Base-by-base conservation (phyloP, 2,888 invertebrate species). In the Cerceris ruficornis region DNA sequence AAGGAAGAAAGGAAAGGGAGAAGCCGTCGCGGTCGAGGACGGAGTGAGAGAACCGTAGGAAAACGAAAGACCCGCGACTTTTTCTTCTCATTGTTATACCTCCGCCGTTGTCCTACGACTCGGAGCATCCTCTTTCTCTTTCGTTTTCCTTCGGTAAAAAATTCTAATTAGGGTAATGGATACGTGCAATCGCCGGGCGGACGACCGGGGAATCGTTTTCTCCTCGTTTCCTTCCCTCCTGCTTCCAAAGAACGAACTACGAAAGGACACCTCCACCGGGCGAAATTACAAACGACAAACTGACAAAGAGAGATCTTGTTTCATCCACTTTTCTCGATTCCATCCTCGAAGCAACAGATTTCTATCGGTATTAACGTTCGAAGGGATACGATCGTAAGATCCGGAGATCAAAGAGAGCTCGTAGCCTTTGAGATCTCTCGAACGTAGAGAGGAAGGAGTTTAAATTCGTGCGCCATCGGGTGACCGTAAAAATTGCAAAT, bases 151-250 rank as follows among this genome's bases (percentile, higher is more conserved):
- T 42, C 17, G 61, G n/a, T 13, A 69, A 71, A n/a, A 77, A 70
- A 61, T 68, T 57, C 68, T 69, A 83, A 83, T 83, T 83, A 83
- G 70, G 69, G 17, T 83, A 83, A 80, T 76, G 71, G 69, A 83
- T 15, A 69, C 68, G 50, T 41, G 77, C 60, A 75, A 69, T 69
- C 58, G 58, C 49, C 52, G 65, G 50, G 66, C 60, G 11, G 58
- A 69, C 57, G 69, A 68, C 68, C 13, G 13, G n/a, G 5, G 46
- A 11, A 8, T 46, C 8, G 11, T 11, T 46, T 46, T 8, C 28
- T 28, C 28, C 28, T 28, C 28, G 4, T 28, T 4, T 28, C n/a
- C n/a, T n/a, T n/a, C n/a, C n/a, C n/a, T n/a, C n/a, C n/a, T n/a
- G n/a, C n/a, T n/a, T n/a, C 28, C 28, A 4, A 28, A 4, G 28